Percentiles rank a stretch among this genome's conserved stretches.
Evolutionary conservation across 2,113 vertebrate genomes (phyloP).

Genomic region (Ctenodactylus gundi): DNA sequence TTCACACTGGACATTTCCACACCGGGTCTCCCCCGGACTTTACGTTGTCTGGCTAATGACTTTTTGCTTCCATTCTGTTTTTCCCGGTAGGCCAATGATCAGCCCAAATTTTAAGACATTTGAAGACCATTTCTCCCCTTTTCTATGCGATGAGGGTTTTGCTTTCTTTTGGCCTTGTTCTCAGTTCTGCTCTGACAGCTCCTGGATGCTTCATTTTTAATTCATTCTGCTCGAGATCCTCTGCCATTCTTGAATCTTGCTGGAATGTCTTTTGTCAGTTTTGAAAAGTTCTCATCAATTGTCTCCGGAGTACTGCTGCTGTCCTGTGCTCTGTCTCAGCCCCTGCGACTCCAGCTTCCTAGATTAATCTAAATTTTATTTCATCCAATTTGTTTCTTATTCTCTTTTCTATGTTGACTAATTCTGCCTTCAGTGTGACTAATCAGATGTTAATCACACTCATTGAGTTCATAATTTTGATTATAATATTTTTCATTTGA

Average conservation of each 20-base stretch:
- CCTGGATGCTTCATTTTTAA: background rate
- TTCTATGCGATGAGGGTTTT: background rate
- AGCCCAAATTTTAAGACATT: background rate
- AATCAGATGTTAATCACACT: conserved; percentile 25
- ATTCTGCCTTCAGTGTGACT: background rate
- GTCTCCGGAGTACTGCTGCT: background rate
- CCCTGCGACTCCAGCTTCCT: background rate
- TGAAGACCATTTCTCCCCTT: too few species aligned
- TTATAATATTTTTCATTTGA: conserved; percentile 49
- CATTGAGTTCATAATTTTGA: conserved; percentile 36
- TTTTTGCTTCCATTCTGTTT: background rate
- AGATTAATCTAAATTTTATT: background rate
- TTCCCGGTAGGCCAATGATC: background rate
- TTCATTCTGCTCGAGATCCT: background rate
- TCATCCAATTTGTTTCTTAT: conserved; percentile 1
- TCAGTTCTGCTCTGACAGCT: background rate
- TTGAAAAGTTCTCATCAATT: background rate
- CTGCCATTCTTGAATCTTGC: background rate
- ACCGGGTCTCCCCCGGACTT: too few species aligned
- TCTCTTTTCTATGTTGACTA: background rate
- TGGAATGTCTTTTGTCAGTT: background rate
- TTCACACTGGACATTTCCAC: too few species aligned
- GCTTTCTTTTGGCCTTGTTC: background rate
- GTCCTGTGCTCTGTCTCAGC: background rate
- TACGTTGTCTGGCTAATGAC: background rate